Evolutionary conservation across 2,113 vertebrate genomes (phyloP), one percentile per base, ranked within the genome.

Genomic region (Sciurus niger): DNA sequence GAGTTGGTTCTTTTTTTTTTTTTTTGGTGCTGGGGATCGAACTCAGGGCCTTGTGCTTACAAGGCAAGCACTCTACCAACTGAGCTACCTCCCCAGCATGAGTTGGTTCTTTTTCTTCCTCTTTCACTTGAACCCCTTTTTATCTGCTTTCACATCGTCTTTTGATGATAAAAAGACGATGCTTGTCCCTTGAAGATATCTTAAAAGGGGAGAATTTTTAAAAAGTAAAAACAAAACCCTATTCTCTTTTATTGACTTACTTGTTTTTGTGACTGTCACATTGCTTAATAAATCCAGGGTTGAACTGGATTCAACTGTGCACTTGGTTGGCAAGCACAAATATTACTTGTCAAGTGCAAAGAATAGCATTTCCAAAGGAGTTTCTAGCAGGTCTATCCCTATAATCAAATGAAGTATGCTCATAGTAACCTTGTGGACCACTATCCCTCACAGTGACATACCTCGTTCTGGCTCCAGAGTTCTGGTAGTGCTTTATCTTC

Each of bases 241-340:
- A 17, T 90, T 88, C 32, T 76, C 32, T 89, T 84, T 83, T 72
- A 32, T 40, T 84, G 55, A 90, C 74, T 37, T 89, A 51, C 53
- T 10, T 30, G 74, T n/a, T 40, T 77, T 78, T 73, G 63, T 43
- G 32, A 1, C 60, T 91, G 34, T 46, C 67, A 32, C 30, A 51
- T 92, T 68, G 74, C 77, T 94, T 94, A 55, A 63, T 72, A 84
- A 90, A 76, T 70, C 32, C 86, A 46, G 30, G 24, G 3, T 53
- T 76, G 65, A 60, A 58, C 25, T 46, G n/a, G 51, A n/a, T 55
- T 46, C 16, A 73, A 63, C 20, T 20, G 94, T 46, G 58, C 8
- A 72, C 51, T 76, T 87, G 16, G 20, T 34, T 67, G 63, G n/a
- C 68, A 60, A 90, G 58, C 22, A 70, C n/a, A 89, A 82, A 32